Base-by-base conservation (phyloP, 2,888 invertebrate genomes). In the Tenthredo mesomela region DNA sequence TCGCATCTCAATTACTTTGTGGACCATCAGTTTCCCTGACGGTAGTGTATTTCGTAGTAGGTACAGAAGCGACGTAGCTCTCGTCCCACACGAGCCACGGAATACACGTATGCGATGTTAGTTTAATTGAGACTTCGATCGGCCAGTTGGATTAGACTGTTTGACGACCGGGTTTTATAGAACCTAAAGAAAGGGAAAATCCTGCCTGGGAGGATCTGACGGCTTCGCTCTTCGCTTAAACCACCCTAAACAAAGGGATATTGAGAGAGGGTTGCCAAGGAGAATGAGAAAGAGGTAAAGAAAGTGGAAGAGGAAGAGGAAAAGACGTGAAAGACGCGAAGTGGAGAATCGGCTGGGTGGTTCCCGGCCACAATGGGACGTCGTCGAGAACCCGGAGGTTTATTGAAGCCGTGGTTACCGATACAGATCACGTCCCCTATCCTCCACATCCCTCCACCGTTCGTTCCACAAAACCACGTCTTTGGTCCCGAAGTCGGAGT, bases 361-460 rank as follows among this genome's bases (percentile, higher is more conserved):
- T 85, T 85, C 85, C 84, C 89, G 90, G 90, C 90, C 90, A 92
- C 92, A 92, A 92, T 92, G 90, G 91, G 90, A 90, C 90, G 91
- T 91, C 89, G 91, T 87, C 88, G 89, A 88, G 91, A 92, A 92
- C 92, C 91, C 91, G 88, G 90, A 91, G 91, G 92, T 92, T 92
- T 92, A 92, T 92, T 92, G 92, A 92, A 92, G 90, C 91, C 91
- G 90, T 89, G 90, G 91, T 92, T 92, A 91, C 90, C 90, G 90
- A 92, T 92, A 92, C 92, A 92, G 91, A 92, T 92, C 92, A 92
- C 92, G 92, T 92, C 91, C 90, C 89, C 88, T 90, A 58, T 61
- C 37, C 78, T 33, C 86, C 85, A 78, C 54, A 80, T 78, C 84
- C 73, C 84, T 80, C 43, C 78, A 65, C 83, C 47, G 33, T 73